phyloP scores from a whole-genome alignment of 2,888 invertebrate genomes.

The Lamellibrachia satsuma region DNA sequence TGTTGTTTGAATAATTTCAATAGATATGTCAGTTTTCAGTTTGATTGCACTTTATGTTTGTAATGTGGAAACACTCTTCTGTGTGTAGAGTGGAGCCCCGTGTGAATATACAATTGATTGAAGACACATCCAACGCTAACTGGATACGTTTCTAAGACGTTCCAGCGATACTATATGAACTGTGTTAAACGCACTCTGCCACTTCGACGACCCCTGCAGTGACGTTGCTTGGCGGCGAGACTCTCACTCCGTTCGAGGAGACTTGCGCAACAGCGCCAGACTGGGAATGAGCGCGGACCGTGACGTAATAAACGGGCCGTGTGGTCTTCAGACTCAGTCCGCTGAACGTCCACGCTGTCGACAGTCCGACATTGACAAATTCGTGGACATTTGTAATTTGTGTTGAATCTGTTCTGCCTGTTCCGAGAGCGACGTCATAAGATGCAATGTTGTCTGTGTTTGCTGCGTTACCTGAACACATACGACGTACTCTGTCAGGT shows the following conservation, averaged over 20 bases:
- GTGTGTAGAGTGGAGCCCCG: too few species aligned
- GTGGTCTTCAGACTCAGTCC: constrained; percentile 47
- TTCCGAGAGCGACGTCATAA: constrained; percentile 53
- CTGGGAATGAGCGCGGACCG: constrained; percentile 48
- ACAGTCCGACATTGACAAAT: constrained; percentile 50
- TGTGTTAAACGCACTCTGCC: not conserved
- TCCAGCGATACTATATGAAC: too few species aligned
- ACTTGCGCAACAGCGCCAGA: constrained; percentile 49
- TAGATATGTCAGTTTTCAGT: too few species aligned
- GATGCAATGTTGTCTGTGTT: constrained; percentile 38
- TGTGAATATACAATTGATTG: too few species aligned
- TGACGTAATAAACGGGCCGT: constrained; percentile 48
- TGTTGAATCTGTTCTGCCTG: constrained; percentile 46
- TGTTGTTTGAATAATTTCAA: too few species aligned
- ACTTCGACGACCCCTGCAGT: constrained; percentile 24
- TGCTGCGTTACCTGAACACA: not conserved
- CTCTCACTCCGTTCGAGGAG: constrained; percentile 50
- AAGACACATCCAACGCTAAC: too few species aligned
- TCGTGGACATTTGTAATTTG: constrained; percentile 48
- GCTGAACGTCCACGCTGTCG: constrained; percentile 46
- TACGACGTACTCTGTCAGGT: not conserved
- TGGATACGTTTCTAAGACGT: too few species aligned
- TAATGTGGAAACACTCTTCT: too few species aligned
- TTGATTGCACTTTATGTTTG: too few species aligned
- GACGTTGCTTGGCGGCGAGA: constrained; percentile 44